Percentiles rank a stretch among this genome's conserved stretches.
Evolutionary conservation across 2,797 vertebrate species (phyloP).

Genomic region (Lophotriccus pileatus): DNA sequence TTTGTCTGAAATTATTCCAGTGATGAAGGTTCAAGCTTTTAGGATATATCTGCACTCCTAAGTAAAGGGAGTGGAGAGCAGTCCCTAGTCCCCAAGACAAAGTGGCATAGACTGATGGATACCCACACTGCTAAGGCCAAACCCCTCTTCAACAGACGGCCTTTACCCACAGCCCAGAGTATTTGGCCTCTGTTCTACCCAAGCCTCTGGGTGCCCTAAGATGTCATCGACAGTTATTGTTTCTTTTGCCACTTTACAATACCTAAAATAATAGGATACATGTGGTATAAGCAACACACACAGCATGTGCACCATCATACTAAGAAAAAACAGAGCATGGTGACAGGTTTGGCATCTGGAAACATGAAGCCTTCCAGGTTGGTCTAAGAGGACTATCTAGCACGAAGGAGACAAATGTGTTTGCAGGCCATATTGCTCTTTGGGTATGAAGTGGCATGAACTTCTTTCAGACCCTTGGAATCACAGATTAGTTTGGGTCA

Average conservation of each 20-base stretch:
- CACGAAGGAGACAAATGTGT: background rate
- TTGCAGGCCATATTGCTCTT: background rate
- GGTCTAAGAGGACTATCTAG: background rate
- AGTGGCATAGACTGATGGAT: background rate
- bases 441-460: background rate
- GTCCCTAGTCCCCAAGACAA: background rate
- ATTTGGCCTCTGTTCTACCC: background rate
- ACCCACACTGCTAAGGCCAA: background rate
- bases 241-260: background rate
- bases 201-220: background rate
- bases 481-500: background rate
- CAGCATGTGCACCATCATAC: background rate
- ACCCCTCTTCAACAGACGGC: background rate
- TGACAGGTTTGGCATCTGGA: background rate
- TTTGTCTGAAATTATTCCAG: background rate
- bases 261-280: background rate
- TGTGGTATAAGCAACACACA: background rate
- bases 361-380: background rate
- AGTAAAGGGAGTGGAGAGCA: background rate
- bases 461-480: background rate
- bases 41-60: background rate
- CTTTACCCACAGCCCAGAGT: background rate
- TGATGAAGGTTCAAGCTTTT: background rate
- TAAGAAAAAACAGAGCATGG: background rate
- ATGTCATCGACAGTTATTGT: background rate